A percentile compares a stretch with the other conserved stretches of the same genome.
Conservation (phyloP, 2,113 vertebrate species). For the Lates calcarifer region DNA sequence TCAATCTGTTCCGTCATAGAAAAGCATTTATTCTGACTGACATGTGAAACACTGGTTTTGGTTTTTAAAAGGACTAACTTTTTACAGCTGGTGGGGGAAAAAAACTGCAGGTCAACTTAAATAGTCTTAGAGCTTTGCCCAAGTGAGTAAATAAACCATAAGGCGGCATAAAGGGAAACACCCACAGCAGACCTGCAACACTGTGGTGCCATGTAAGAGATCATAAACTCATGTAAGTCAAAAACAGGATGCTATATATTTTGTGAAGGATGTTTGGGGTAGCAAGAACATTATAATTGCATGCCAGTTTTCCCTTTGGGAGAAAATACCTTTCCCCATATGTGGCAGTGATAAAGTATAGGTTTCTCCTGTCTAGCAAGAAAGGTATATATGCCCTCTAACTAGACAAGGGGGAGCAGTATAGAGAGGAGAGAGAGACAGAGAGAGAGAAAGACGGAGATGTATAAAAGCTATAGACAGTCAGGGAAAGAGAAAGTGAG, state of each 20-base stretch:
- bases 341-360: constrained; percentile 75
- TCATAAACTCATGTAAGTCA: constrained; percentile 65
- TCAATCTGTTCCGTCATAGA: neutral
- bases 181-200: constrained; percentile 37
- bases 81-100: constrained; percentile 23
- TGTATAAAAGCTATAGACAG: constrained; percentile 36
- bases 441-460: constrained; percentile 13
- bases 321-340: constrained; percentile 70
- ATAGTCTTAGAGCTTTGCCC: constrained; percentile 14
- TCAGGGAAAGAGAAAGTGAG: constrained; percentile 9
- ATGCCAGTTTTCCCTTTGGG: constrained; percentile 70
- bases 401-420: constrained; percentile 75
- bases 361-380: constrained; percentile 60
- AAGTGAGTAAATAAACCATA: constrained; percentile 29
- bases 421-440: constrained; percentile 35
- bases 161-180: constrained; percentile 41
- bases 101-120: constrained; percentile 19
- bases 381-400: constrained; percentile 73
- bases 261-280: constrained; percentile 62
- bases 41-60: constrained; percentile 9
- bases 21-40: constrained; percentile 7
- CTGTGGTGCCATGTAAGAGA: constrained; percentile 55
- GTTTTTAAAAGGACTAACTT: constrained; percentile 19
- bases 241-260: constrained; percentile 76
- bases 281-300: constrained; percentile 71